phyloP scores from a whole-genome alignment of 92 coral and sea anemone genomes.

The Epizoanthus rinbou region DNA sequence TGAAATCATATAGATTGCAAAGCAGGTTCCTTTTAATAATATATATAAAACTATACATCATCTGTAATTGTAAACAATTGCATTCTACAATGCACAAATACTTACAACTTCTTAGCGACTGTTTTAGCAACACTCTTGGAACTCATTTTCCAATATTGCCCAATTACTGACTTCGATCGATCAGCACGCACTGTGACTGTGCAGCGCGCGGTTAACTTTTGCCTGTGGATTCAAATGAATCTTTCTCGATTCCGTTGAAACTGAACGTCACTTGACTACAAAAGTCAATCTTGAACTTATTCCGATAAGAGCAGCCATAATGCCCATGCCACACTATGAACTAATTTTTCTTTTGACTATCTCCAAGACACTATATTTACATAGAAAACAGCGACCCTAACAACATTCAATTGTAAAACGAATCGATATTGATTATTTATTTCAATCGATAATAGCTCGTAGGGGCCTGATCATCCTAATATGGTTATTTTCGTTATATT shows the following conservation, averaged over 20 bases:
- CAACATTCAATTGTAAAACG: constrained; percentile 29
- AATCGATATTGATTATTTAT: constrained; percentile 27
- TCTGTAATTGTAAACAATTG: neutral
- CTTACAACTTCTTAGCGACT: constrained; percentile 98
- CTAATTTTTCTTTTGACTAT: neutral
- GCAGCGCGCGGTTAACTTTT: neutral
- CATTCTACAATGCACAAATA: constrained; percentile 11
- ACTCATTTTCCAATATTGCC: constrained; percentile 60
- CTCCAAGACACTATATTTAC: constrained; percentile 46
- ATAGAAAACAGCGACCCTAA: constrained; percentile 48
- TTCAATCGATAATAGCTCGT: constrained; percentile 61
- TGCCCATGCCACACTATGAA: neutral
- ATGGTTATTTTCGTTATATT: neutral
- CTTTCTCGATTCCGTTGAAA: neutral
- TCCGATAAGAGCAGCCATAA: neutral
- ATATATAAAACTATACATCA: too few species aligned
- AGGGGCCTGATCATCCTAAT: neutral
- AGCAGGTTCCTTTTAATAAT: too few species aligned
- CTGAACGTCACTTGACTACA: neutral
- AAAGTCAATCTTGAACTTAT: neutral
- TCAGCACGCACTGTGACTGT: neutral
- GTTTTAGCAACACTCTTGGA: constrained; percentile 83
- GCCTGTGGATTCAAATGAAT: too few species aligned
- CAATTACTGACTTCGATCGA: neutral
- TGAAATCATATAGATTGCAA: too few species aligned